These are phyloP conservation scores for Isurus oxyrinchus DNA, from an alignment of 2,113 vertebrate genomes.

Conservation along the genomic window DNA sequence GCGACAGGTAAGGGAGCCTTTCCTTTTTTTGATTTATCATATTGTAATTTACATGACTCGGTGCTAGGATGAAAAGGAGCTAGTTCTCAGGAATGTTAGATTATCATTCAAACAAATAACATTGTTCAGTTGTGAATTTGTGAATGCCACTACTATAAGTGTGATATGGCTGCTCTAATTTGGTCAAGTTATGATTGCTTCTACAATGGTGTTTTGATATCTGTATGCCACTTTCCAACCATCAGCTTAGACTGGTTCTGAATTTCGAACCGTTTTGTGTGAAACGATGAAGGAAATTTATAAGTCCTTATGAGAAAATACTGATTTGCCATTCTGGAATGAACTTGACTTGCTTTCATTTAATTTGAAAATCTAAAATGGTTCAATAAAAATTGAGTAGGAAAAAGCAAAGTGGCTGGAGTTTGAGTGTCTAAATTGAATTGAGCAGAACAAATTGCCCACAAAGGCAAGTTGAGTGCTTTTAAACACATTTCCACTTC, in stretches of 20 bases:
- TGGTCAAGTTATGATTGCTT: neutral
- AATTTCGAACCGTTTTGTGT: neutral
- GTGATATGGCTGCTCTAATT: no score
- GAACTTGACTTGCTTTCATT: neutral
- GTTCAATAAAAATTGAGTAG: neutral
- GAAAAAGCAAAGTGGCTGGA: neutral
- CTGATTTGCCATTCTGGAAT: neutral
- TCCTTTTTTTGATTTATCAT: constrained; percentile 38
- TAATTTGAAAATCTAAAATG: neutral
- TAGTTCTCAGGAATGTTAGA: neutral
- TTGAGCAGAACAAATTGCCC: neutral
- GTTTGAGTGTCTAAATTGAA: constrained; percentile 6
- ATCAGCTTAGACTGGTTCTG: neutral
- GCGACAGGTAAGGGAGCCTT: constrained; percentile 82
- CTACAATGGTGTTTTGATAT: neutral
- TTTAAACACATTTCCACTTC: neutral
- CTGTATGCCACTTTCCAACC: neutral
- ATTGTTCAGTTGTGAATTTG: neutral
- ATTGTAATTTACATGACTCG: neutral
- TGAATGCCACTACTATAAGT: neutral
- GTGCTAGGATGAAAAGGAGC: neutral
- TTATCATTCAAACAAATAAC: neutral
- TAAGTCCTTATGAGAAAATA: neutral
- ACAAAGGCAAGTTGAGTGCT: neutral
- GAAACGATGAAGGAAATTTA: neutral